phyloP scores from a whole-genome alignment of 2,113 vertebrate species.

The Phainopepla nitens region DNA sequence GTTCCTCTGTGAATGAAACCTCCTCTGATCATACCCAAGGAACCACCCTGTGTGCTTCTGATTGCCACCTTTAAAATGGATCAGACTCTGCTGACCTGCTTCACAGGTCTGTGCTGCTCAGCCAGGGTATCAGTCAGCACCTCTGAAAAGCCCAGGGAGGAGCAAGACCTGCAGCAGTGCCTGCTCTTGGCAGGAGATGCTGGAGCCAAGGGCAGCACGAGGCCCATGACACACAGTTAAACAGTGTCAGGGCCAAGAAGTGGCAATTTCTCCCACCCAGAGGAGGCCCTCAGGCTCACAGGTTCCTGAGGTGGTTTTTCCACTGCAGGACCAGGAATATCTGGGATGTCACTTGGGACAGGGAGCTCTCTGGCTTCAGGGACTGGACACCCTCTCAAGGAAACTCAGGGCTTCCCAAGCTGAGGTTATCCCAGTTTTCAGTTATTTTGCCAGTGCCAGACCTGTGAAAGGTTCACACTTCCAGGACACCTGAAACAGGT shows the following conservation, averaged over 20 bases:
- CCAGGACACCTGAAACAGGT: background rate
- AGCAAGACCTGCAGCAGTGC: background rate
- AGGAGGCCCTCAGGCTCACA: background rate
- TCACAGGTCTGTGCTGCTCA: background rate
- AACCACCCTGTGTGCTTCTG: background rate
- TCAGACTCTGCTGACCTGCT: background rate
- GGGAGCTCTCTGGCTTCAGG: background rate
- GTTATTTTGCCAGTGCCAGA: background rate
- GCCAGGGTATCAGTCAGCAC: background rate
- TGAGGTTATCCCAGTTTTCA: background rate
- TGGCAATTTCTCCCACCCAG: background rate
- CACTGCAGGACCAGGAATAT: accelerated
- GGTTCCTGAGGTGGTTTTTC: background rate
- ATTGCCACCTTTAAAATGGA: background rate
- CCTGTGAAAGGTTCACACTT: background rate
- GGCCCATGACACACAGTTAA: accelerated
- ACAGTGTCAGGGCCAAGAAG: background rate
- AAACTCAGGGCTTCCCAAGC: background rate
- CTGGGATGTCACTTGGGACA: background rate
- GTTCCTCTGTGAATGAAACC: background rate
- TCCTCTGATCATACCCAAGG: background rate
- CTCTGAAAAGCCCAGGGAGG: background rate
- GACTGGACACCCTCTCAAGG: background rate
- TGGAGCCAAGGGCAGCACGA: background rate
- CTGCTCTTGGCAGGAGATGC: background rate